These are phyloP conservation scores for Zaprionus africanus DNA, from an alignment of 1,140 invertebrate genomes.

Conservation along the genomic window DNA sequence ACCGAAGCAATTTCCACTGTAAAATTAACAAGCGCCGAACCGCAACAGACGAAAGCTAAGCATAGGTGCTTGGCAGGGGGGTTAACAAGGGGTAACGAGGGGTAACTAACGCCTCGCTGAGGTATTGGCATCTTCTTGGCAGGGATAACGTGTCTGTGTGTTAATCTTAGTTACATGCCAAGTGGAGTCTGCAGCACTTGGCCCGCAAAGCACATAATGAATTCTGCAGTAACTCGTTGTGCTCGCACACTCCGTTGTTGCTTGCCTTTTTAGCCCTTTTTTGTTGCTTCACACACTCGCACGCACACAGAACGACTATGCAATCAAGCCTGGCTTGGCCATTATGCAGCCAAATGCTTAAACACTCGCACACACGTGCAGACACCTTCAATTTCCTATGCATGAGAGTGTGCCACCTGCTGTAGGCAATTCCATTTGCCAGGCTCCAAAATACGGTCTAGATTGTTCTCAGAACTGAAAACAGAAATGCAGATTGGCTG, in stretches of 20 bases:
- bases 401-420: conserved; percentile 1
- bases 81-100: background rate
- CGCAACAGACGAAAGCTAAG: conserved; percentile 64
- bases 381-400: background rate
- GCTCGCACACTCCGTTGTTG: conserved; percentile 38
- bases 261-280: conserved; percentile 58
- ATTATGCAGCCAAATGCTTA: conserved; percentile 32
- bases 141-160: conserved; percentile 17
- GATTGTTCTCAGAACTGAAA: too few species aligned
- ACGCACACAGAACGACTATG: conserved; percentile 30
- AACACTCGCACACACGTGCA: conserved; percentile 22
- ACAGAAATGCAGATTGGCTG: too few species aligned
- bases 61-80: background rate
- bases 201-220: conserved; percentile 58
- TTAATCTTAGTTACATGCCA: conserved; percentile 49
- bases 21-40: conserved; percentile 80
- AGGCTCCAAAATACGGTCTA: background rate
- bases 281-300: conserved; percentile 18
- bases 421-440: conserved; percentile 13
- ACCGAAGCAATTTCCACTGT: conserved; percentile 78
- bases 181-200: conserved; percentile 39
- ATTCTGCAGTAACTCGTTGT: conserved; percentile 34
- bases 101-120: conserved; percentile 10
- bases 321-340: conserved; percentile 67
- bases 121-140: conserved; percentile 52